Conservation (phyloP, 2,797 vertebrate species). For the Myotis planiceps region DNA sequence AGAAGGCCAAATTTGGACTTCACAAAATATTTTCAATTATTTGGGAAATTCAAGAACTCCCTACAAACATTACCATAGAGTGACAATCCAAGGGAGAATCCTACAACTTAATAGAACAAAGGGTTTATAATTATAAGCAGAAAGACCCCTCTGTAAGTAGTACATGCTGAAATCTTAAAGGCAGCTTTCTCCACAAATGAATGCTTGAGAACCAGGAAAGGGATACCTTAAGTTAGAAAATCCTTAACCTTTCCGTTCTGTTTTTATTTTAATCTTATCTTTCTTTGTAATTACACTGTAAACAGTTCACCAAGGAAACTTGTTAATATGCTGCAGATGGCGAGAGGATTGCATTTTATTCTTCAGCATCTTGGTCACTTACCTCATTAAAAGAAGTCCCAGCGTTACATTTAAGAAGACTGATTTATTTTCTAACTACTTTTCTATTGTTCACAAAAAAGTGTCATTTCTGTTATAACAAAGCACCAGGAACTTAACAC, state of each 20-base stretch:
- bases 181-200: conserved; percentile 6
- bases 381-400: neutral
- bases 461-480: neutral
- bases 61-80: conserved; percentile 1
- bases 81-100: conserved; percentile 16
- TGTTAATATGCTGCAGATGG: conserved; percentile 41
- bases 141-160: neutral
- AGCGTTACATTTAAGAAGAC: neutral
- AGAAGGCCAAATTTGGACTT: conserved; percentile 39
- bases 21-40: conserved; percentile 27
- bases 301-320: conserved; percentile 39
- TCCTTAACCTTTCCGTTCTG: neutral
- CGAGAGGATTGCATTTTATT: neutral
- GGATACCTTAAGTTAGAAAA: neutral
- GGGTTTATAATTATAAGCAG: neutral
- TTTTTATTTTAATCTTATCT: conserved; percentile 44
- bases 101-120: conserved; percentile 12
- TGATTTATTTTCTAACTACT: neutral
- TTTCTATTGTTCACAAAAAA: conserved; percentile 10
- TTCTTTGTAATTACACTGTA: conserved; percentile 35
- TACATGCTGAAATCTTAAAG: neutral
- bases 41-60: conserved; percentile 46
- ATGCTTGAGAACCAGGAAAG: neutral
- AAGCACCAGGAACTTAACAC: neutral
- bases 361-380: conserved; percentile 2